Base-by-base conservation (phyloP, 2,797 vertebrate species). In the Merluccius polli region DNA sequence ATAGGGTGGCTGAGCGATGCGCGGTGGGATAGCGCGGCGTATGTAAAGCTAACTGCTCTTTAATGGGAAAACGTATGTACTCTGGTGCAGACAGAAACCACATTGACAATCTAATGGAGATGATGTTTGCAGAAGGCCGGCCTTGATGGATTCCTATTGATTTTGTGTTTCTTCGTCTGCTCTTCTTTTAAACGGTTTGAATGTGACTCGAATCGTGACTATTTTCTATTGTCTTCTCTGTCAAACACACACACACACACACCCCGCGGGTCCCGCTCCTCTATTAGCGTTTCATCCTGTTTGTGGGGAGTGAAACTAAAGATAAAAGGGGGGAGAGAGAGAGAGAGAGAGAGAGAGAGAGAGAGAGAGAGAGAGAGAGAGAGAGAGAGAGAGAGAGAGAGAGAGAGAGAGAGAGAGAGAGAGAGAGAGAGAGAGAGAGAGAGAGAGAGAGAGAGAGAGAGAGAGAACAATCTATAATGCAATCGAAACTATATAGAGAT, bases 121-220 rank as follows among this genome's bases (percentile, higher is more conserved):
- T 24, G 21, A 59, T 59, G 52, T 24, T 24, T 24, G 52, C 52
- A n/a, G n/a, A 59, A 59, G 18, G 44, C 16, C 52, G 52, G n/a
- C 21, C 85, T 82, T 79, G 89, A 88, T 90, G 83, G 84, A 85
- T 88, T 87, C 82, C 41, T 84, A 92, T 94, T 85, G 92, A 93
- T 92, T 90, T 87, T 82, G 84, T 82, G 83, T 83, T 91, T n/a
- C 52, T 59, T 59, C 24, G n/a, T 24, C 12, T 59, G 21, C 21
- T 59, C 52, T 24, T 85, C 87, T 80, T 90, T 86, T 90, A 83
- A 87, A 89, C 82, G 86, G 83, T 82, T 83, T 83, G 87, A 81
- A 82, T 89, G 89, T 75, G 88, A 87, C 81, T 88, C 75, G 87
- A 86, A 87, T 90, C 68, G 44, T 78, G 85, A 84, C 87, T 73